Percentiles rank a stretch among this genome's conserved stretches.
Evolutionary conservation across 2,888 invertebrate genomes (phyloP).

Genomic region (Enchytraeus crypticus): DNA sequence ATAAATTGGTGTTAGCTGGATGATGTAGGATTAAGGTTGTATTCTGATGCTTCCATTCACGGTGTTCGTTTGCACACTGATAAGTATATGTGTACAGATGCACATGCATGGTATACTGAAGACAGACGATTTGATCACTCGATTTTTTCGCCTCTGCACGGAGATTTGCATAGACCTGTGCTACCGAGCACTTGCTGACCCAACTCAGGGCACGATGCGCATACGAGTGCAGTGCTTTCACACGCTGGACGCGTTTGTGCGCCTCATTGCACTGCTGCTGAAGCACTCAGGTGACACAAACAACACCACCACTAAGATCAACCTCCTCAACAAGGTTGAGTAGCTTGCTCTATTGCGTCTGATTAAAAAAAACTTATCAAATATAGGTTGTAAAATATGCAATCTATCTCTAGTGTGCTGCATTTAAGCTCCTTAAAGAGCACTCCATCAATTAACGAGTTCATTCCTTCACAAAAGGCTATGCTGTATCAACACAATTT

Average conservation of each 20-base stretch:
- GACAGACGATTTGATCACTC: constrained; percentile 90
- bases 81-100: constrained; percentile 62
- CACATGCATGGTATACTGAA: constrained; percentile 89
- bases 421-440: too few relatives aligned
- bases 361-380: neutral
- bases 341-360: neutral
- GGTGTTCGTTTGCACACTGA: too few relatives aligned
- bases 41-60: too few relatives aligned
- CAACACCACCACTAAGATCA: constrained; percentile 90
- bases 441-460: too few relatives aligned
- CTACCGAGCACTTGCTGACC: constrained; percentile 72
- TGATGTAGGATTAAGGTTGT: too few relatives aligned
- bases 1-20: too few relatives aligned
- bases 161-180: constrained; percentile 93
- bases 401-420: too few relatives aligned
- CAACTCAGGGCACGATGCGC: constrained; percentile 42
- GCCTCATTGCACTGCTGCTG: constrained; percentile 84
- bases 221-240: constrained; percentile 66
- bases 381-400: too few relatives aligned
- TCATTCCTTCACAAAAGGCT: too few relatives aligned
- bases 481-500: too few relatives aligned
- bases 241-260: constrained; percentile 87
- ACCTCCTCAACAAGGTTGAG: constrained; percentile 79
- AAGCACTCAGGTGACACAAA: constrained; percentile 58
- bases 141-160: constrained; percentile 91